A percentile compares a stretch with the other conserved stretches of the same genome.
These are phyloP conservation scores for Centroberyx gerrardi DNA, from an alignment of 2,797 vertebrate species.

Conservation along the genomic window DNA sequence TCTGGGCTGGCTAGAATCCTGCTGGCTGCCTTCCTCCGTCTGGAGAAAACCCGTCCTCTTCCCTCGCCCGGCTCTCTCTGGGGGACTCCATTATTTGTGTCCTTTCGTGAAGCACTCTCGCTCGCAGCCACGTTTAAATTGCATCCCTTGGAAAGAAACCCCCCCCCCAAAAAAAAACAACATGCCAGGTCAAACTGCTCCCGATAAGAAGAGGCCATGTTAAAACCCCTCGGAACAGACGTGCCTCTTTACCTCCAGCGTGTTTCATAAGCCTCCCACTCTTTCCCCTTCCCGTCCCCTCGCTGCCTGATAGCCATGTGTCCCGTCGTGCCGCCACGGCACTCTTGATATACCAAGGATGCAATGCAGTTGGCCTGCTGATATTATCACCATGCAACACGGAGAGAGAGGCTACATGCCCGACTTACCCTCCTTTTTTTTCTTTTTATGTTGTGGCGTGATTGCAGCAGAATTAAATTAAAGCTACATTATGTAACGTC, in stretches of 20 bases:
- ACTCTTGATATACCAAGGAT: background rate
- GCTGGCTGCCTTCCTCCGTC: background rate
- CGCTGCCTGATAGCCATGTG: background rate
- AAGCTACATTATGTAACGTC: too few species aligned
- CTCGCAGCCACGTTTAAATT: slow-evolving; percentile 51
- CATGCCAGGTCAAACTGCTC: slow-evolving; percentile 11
- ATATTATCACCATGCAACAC: background rate
- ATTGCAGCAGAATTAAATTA: too few species aligned
- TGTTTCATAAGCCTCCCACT: slow-evolving; percentile 1
- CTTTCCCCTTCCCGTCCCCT: background rate
- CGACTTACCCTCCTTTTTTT: too few species aligned
- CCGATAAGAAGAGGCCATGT: slow-evolving; percentile 16
- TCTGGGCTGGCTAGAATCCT: slow-evolving; percentile 14
- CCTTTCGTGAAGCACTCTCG: slow-evolving; percentile 38
- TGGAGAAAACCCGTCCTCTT: background rate
- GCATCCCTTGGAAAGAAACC: slow-evolving; percentile 35
- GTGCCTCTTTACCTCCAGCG: background rate
- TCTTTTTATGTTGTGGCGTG: too few species aligned
- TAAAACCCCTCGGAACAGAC: background rate
- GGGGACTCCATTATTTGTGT: slow-evolving; percentile 13
- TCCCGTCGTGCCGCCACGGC: slow-evolving; percentile 4
- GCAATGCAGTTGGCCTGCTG: slow-evolving; percentile 9
- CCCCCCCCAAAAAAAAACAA: too few species aligned
- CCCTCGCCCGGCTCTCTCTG: background rate
- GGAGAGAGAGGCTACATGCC: too few species aligned